Percentiles rank a stretch among this genome's conserved stretches.
These are phyloP conservation scores for Amphipoea lucens DNA, from an alignment of 2,888 invertebrate species.

Conservation along the genomic window DNA sequence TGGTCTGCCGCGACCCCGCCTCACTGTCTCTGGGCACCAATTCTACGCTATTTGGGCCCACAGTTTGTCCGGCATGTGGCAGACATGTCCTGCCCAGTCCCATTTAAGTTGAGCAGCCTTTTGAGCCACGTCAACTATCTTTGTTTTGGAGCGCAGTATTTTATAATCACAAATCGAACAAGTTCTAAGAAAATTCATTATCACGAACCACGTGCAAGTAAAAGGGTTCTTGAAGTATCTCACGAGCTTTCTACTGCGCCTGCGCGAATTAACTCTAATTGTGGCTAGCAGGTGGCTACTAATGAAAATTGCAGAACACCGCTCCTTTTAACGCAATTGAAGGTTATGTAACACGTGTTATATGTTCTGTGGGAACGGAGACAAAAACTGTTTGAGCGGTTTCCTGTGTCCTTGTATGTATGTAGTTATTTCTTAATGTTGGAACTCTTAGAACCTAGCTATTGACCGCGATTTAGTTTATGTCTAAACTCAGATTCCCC, in stretches of 20 bases:
- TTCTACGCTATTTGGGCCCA: no score
- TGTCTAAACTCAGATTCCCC: background rate
- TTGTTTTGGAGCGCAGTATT: no score
- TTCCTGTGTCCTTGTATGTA: slow-evolving; percentile 36
- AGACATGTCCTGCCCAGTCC: no score
- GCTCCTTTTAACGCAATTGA: slow-evolving; percentile 61
- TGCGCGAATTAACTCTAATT: slow-evolving; percentile 70
- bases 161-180: slow-evolving; percentile 31
- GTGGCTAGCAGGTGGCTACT: slow-evolving; percentile 67
- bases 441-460: background rate
- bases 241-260: slow-evolving; percentile 72
- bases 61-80: no score
- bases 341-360: slow-evolving; percentile 56
- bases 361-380: slow-evolving; percentile 44
- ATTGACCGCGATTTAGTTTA: background rate
- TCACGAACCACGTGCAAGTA: slow-evolving; percentile 50
- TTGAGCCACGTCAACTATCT: no score
- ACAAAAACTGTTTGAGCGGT: slow-evolving; percentile 17
- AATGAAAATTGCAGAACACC: slow-evolving; percentile 62
- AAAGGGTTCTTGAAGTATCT: slow-evolving; percentile 64
- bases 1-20: no score
- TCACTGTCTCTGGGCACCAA: no score
- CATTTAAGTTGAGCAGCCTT: no score
- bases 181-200: slow-evolving; percentile 46
- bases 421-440: background rate